These are phyloP conservation scores for Sterrhoptilus dennistouni DNA, from an alignment of 2,113 vertebrate species.

Conservation along the genomic window DNA sequence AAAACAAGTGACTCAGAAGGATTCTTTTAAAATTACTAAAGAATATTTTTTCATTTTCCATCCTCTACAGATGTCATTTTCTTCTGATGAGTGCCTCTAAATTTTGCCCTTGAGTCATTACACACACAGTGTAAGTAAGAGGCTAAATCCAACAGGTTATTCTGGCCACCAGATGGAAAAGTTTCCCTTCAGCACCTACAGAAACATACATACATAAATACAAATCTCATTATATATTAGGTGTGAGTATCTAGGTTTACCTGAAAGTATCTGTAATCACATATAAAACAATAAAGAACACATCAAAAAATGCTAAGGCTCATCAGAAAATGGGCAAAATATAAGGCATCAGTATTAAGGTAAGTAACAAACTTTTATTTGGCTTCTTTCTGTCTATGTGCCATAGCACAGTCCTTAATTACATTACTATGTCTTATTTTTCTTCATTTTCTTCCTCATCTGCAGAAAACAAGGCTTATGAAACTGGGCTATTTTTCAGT, in stretches of 20 bases:
- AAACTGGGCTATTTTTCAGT: background rate
- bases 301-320: background rate
- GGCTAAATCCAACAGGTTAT: background rate
- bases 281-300: background rate
- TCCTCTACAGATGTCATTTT: conserved; percentile 11
- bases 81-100: conserved; percentile 26
- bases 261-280: background rate
- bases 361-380: background rate
- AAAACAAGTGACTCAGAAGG: background rate
- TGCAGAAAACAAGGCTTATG: background rate
- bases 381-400: background rate
- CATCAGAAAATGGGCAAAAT: background rate
- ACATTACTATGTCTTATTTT: background rate
- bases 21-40: background rate
- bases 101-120: conserved; percentile 38
- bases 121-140: background rate
- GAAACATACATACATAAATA: background rate
- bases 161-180: background rate
- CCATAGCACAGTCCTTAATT: background rate
- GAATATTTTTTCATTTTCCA: conserved; percentile 31
- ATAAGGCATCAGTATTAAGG: background rate
- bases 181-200: background rate
- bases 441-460: background rate
- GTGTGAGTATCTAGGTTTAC: background rate
- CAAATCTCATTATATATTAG: background rate